Base-by-base conservation (phyloP, 1,140 invertebrate genomes). In the Ladona fulva region DNA sequence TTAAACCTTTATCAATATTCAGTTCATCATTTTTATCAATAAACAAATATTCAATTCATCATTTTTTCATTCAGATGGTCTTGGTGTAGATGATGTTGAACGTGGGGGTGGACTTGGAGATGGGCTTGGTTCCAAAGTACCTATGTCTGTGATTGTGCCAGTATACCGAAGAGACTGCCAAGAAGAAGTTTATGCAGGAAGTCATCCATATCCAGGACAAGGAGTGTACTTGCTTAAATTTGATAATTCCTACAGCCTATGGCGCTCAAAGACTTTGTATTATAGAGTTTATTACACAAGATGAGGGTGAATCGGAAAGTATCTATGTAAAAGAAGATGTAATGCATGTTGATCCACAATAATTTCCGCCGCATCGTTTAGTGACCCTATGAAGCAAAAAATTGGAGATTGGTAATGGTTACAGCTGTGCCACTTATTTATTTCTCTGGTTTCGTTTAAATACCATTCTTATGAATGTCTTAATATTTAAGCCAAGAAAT, bases 161-260 rank as follows among this genome's bases (percentile, higher is more conserved):
- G 92, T 99, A 14, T 99, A 95, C 85, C 90, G 98, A 83, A 90
- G 98, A 80, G 97, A 99, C 86, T 97, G 95, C 81, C 97, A 99
- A 82, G 91, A 94, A 83, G 96, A 99, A 88, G 96, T 99, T 0
- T 99, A 99, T 83, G 97, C 96, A 74, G 98, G 98, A 11, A 97
- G 94, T 81, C 98, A 99, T 86, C 88, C 91, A 25, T 99, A 99
- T 87, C 98, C 98, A 6, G 97, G 95, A 24, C 92, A 95, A 87
- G 98, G 98, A 52, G 94, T 99, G 52, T 99, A 99, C 87, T 87
- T 99, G 83, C 88, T 99, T 11, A 99, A 99, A 88, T 99, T 99
- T 86, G 98, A 99, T 87, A 99, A 99, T 87, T 97, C 97, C 0
- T 99, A 99, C 86, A 99, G 97, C 73, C 87, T 99, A 77, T 99